Base-by-base conservation (phyloP, 1,140 invertebrate species). In the Drosophila gunungcola region DNA sequence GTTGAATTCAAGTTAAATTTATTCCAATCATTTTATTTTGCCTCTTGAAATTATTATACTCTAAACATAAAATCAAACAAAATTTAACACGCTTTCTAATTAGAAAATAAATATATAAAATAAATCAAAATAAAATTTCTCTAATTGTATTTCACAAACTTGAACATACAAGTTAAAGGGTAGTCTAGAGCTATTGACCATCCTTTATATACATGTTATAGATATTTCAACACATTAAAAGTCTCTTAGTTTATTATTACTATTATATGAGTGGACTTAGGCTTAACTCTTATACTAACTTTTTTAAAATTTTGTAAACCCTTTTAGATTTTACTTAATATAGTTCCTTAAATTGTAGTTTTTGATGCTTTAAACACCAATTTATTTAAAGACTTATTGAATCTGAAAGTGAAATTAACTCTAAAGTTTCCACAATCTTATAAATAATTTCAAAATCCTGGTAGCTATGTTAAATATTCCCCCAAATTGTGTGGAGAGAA, bases 391-490 rank as follows among this genome's bases (percentile, higher is more conserved):
- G 32, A 36, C 49, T 12, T 52, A 3, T 1, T 0, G 36, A 52
- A 34, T 52, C 49, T 36, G 6, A 10, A 16, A 34, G 6, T 2
- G 1, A 32, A 36, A 52, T 13, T 11, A 52, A 52, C 49, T 52
- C 36, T 52, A 36, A 52, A 52, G 49, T 34, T 32, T 0, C 32
- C 49, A 27, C 32, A 52, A 36, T 13, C 49, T 36, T 32, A 36
- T 52, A 52, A 51, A 52, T 52, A 52, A 52, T 36, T 36, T 32
- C 21, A 34, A 29, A 51, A 13, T 34, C 4, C 27, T 10, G 7
- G 29, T 10, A 10, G 48, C 48, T 32, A 51, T 51, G 48, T 34
- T 51, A 16, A 52, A 36, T 36, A 52, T 25, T 52, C 13, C 49
- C 32, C 10, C 13, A 52, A 52, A 36, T 36, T 36, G 49, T 36